These are phyloP conservation scores for Neopipo cinnamomea DNA, from an alignment of 2,113 vertebrate genomes.

Conservation along the genomic window DNA sequence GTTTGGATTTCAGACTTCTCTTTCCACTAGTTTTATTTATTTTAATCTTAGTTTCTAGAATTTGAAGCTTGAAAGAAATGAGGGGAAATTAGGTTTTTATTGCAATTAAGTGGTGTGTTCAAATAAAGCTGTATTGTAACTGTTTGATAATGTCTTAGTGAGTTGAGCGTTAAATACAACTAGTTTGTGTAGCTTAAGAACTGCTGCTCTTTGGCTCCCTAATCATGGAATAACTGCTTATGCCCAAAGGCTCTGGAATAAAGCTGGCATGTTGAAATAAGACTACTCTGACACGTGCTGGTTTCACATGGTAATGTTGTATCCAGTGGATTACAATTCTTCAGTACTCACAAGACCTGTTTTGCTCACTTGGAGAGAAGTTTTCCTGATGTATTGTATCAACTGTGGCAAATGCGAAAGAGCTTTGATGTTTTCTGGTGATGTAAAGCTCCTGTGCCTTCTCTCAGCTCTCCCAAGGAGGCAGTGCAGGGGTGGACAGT, in stretches of 20 bases:
- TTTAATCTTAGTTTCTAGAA: background rate
- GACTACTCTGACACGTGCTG: background rate
- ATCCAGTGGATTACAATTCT: background rate
- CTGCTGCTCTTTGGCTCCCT: background rate
- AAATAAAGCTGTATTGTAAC: background rate
- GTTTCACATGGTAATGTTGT: background rate
- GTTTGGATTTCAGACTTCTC: background rate
- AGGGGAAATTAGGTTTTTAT: background rate
- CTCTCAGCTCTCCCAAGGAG: accelerated
- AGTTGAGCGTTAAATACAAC: background rate
- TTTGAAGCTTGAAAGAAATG: background rate
- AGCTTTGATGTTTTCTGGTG: background rate
- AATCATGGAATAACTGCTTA: background rate
- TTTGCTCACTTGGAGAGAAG: background rate
- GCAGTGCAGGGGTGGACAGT: background rate
- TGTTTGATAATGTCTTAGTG: background rate
- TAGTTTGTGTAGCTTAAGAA: background rate
- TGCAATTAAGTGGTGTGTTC: background rate
- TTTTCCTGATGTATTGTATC: background rate
- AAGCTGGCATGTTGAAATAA: background rate
- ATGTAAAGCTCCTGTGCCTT: background rate
- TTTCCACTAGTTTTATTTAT: background rate
- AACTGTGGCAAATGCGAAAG: background rate
- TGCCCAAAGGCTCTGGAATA: background rate
- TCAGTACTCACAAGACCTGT: background rate